A percentile compares a stretch with the other conserved stretches of the same genome.
phyloP scores from a whole-genome alignment of 2,113 vertebrate species.

The Merops nubicus region DNA sequence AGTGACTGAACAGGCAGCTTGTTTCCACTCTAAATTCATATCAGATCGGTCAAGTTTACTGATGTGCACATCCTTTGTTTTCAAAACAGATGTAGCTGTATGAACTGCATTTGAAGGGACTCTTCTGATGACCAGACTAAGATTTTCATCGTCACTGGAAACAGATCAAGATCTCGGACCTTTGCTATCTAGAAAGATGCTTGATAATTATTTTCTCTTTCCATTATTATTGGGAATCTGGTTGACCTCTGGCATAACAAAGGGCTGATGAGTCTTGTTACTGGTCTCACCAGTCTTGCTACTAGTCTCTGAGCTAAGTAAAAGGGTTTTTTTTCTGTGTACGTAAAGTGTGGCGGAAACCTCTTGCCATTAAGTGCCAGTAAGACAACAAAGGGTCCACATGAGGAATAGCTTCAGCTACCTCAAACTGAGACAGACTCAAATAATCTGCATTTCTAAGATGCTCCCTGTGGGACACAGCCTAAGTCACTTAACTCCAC shows the following conservation, averaged over 20 bases:
- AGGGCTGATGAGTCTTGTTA: background rate
- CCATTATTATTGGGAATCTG: background rate
- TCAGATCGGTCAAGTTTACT: background rate
- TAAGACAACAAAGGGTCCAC: background rate
- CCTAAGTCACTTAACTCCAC: background rate
- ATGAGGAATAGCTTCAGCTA: background rate
- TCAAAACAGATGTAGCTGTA: background rate
- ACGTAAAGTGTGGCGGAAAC: background rate
- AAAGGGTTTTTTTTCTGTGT: background rate
- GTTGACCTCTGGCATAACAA: background rate
- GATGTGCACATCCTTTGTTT: background rate
- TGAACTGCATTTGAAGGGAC: background rate
- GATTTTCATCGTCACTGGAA: background rate
- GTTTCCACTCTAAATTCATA: background rate
- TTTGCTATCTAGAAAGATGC: background rate
- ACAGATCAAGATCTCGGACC: background rate
- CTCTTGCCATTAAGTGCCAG: background rate
- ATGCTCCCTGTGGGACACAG: background rate
- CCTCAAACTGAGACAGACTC: background rate
- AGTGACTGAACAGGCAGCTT: background rate
- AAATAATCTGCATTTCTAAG: background rate
- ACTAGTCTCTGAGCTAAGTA: background rate
- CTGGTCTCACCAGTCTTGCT: background rate
- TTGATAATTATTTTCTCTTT: background rate
- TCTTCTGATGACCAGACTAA: fast-evolving